Conservation (phyloP, 2,797 vertebrate species). For the Lateolabrax maculatus region DNA sequence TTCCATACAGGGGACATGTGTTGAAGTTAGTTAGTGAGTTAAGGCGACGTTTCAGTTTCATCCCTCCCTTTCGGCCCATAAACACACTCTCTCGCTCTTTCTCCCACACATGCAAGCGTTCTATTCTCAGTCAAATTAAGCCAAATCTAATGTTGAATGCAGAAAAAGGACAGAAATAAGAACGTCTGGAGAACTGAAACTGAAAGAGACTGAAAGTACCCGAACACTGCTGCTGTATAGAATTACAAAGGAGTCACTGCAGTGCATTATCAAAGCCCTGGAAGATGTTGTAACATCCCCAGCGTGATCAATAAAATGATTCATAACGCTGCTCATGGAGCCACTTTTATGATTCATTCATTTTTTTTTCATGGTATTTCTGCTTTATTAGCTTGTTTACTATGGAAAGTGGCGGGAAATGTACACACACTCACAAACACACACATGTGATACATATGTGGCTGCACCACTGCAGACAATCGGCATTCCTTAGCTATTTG, state of each 20-base stretch:
- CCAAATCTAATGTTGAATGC: background rate
- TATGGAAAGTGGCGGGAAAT: slow-evolving; percentile 12
- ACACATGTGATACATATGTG: background rate
- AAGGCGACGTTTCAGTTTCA: background rate
- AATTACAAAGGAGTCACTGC: slow-evolving; percentile 31
- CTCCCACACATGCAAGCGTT: background rate
- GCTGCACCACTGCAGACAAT: background rate
- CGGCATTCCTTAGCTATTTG: background rate
- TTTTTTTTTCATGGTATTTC: background rate
- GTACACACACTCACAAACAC: background rate
- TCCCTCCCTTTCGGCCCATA: background rate
- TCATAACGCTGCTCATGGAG: slow-evolving; percentile 28
- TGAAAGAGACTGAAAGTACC: background rate
- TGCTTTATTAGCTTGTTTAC: slow-evolving; percentile 40
- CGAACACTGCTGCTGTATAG: slow-evolving; percentile 15
- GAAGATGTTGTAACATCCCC: slow-evolving; percentile 52
- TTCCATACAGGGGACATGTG: background rate
- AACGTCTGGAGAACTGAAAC: background rate
- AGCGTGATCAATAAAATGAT: slow-evolving; percentile 54
- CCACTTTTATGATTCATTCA: slow-evolving; percentile 34
- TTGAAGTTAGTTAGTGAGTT: background rate
- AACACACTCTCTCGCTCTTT: background rate
- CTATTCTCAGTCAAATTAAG: background rate
- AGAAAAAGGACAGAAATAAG: background rate
- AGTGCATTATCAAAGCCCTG: slow-evolving; percentile 44